Evolutionary conservation across 2,888 invertebrate genomes (phyloP).

Genomic region (Enchytraeus crypticus): DNA sequence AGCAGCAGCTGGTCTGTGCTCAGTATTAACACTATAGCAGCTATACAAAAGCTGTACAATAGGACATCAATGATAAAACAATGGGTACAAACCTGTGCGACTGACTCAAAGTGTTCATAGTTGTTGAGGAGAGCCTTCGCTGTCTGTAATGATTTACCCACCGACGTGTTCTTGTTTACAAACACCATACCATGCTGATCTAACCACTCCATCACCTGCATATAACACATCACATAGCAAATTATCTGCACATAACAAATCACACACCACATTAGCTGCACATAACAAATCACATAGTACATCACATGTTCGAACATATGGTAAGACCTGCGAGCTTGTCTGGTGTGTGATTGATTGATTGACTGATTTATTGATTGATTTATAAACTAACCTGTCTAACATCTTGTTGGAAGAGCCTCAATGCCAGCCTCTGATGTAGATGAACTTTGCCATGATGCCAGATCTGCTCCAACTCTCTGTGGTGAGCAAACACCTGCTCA

Average conservation of each 20-base stretch:
- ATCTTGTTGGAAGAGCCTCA: conserved; percentile 89
- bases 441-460: conserved; percentile 92
- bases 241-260: no score
- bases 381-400: conserved; percentile 95
- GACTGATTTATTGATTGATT: no score
- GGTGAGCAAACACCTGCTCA: conserved; percentile 72
- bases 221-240: background rate
- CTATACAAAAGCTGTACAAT: no score
- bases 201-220: conserved; percentile 85
- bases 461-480: conserved; percentile 80
- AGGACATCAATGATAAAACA: no score
- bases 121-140: conserved; percentile 93
- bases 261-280: no score
- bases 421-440: conserved; percentile 82
- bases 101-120: conserved; percentile 96
- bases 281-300: no score
- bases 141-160: conserved; percentile 87
- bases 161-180: conserved; percentile 89
- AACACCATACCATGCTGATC: conserved; percentile 96
- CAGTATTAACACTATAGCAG: no score
- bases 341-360: no score
- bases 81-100: conserved; percentile 95
- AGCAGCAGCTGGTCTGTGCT: no score
- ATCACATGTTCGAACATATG: no score
- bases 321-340: no score